Evolutionary conservation across 2,888 invertebrate genomes (phyloP), one percentile per base, ranked within the genome.

Genomic region (Drosophila putrida): DNA sequence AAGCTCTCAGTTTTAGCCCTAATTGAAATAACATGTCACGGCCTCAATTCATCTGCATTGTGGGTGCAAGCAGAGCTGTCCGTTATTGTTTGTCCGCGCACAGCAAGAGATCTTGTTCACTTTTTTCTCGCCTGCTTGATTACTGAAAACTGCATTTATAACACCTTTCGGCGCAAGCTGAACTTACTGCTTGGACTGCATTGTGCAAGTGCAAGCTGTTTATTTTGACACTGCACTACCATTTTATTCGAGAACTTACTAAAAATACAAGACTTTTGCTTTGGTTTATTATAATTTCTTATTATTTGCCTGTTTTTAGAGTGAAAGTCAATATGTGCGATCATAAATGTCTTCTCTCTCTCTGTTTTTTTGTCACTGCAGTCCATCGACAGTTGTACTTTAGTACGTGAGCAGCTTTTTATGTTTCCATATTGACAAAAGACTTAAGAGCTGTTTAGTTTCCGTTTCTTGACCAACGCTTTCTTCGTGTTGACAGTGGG

Each of bases 371-470:
- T 1, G 33, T 9, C 33, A 33, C 33, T 4, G 3, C 33, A 33
- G 33, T 33, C 6, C 9, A 25, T 15, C 13, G 50, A 13, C 39
- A 27, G 33, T 60, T 47, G 36, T n/a, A 38, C 25, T 46, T 44
- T 13, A 31, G 41, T 69, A 64, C 62, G 71, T 68, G 75, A 47
- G 28, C 47, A 46, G 54, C 58, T 65, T 35, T 57, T 70, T 54
- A 54, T 60, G 51, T 49, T 58, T 50, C 61, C 70, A 70, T 80
- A 80, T 85, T 80, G 83, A 82, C 78, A 70, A 70, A 67, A 69
- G 65, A 47, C 64, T 64, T 50, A 51, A 65, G 68, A 62, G 66
- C 67, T 57, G 53, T 60, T 77, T 66, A 73, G 60, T 72, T 61
- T 50, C 43, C 6, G 1, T 46, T 46, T n/a, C 10, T 65, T 77